A percentile compares a stretch with the other conserved stretches of the same genome.
These are phyloP conservation scores for Pachliopta kotzebuea DNA, from an alignment of 2,888 invertebrate species.

Conservation along the genomic window DNA sequence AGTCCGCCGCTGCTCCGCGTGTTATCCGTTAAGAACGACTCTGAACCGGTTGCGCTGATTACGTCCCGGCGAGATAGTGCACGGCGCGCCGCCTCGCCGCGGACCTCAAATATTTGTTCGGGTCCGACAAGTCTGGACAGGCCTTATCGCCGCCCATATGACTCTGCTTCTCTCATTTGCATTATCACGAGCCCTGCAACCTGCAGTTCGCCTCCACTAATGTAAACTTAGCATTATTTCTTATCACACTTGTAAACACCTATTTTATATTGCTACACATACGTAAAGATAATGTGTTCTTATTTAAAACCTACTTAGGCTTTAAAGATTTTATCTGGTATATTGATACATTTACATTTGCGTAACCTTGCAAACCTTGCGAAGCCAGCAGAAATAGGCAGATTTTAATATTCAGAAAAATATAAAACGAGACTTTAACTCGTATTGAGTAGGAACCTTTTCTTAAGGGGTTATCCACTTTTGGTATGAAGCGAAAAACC, in stretches of 20 bases:
- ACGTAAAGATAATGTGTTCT: constrained; percentile 14
- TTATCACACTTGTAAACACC: constrained; percentile 10
- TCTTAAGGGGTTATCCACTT: no score
- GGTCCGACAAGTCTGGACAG: constrained; percentile 42
- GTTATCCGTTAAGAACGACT: constrained; percentile 58
- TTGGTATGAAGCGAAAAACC: no score
- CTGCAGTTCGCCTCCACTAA: neutral
- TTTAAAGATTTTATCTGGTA: neutral
- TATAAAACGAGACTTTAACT: no score
- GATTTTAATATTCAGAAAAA: no score
- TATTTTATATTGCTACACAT: neutral
- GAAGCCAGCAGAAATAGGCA: neutral
- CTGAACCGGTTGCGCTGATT: constrained; percentile 56
- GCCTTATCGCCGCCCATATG: constrained; percentile 27
- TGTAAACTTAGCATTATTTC: constrained; percentile 8
- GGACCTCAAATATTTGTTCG: constrained; percentile 55
- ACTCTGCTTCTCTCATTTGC: constrained; percentile 6
- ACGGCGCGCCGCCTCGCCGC: constrained; percentile 35
- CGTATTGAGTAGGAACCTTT: no score
- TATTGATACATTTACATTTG: neutral
- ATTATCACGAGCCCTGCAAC: constrained; percentile 18
- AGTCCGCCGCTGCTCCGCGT: constrained; percentile 34
- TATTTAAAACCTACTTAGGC: no score
- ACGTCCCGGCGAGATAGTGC: constrained; percentile 40
- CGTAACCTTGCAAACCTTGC: neutral